phyloP scores from a whole-genome alignment of 1,140 invertebrate species.

The Drosophila miranda region DNA sequence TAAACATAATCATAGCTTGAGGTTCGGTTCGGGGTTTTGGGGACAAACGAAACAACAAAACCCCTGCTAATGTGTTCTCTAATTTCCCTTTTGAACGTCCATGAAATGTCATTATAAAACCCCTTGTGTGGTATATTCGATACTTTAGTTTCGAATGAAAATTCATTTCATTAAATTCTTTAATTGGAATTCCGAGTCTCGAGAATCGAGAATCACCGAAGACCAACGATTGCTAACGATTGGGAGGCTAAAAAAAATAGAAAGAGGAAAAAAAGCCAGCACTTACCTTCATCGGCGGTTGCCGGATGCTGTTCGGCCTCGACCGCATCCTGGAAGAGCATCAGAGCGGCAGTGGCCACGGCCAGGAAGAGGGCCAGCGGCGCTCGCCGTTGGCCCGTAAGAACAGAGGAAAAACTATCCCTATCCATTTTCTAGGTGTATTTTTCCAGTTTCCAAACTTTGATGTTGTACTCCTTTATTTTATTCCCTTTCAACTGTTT shows the following conservation, averaged over 20 bases:
- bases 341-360: conserved; percentile 16
- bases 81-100: conserved; percentile 48
- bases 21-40: conserved; percentile 16
- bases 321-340: conserved; percentile 6
- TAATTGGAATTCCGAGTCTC: conserved; percentile 14
- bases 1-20: conserved; percentile 36
- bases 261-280: background rate
- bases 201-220: too few relatives aligned
- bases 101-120: conserved; percentile 42
- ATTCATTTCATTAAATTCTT: conserved; percentile 22
- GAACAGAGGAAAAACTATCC: conserved; percentile 28
- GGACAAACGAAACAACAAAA: conserved; percentile 27
- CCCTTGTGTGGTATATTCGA: background rate
- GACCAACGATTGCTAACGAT: too few relatives aligned
- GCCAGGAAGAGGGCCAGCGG: conserved; percentile 12
- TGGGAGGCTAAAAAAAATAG: too few relatives aligned
- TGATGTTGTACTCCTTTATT: conserved; percentile 8
- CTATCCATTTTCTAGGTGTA: conserved; percentile 31
- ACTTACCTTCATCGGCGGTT: conserved; percentile 76
- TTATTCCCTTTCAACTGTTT: conserved; percentile 26
- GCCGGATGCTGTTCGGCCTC: conserved; percentile 69
- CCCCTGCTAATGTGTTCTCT: conserved; percentile 48
- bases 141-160: conserved; percentile 2
- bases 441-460: conserved; percentile 7
- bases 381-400: background rate